Evolutionary conservation across 64 coral and sea anemone genomes (phyloP).

Genomic region (Pachyseris speciosa): DNA sequence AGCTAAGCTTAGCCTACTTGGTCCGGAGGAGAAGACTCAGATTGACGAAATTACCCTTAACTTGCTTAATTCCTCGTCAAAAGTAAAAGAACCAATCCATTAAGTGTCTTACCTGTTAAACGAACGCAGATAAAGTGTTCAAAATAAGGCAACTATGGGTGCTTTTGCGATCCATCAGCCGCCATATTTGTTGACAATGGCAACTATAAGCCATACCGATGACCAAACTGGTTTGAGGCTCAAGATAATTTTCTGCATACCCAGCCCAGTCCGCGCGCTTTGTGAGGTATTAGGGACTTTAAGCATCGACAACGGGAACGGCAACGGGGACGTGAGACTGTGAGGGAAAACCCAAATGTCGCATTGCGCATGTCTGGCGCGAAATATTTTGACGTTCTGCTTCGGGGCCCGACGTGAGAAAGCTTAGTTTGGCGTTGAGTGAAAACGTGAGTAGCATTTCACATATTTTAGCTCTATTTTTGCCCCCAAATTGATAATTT

Average conservation of each 20-base stretch:
- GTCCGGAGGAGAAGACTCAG: background rate
- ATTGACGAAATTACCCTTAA: background rate
- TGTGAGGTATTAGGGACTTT: too few species aligned
- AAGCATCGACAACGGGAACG: too few species aligned
- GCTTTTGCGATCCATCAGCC: background rate
- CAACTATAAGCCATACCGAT: constrained; percentile 4
- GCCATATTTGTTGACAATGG: constrained; percentile 48
- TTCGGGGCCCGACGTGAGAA: too few species aligned
- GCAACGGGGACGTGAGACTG: too few species aligned
- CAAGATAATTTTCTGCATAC: background rate
- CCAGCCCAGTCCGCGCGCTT: background rate
- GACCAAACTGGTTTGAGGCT: constrained; percentile 1
- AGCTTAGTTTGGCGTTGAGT: too few species aligned
- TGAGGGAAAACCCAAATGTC: too few species aligned
- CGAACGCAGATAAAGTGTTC: background rate
- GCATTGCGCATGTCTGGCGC: too few species aligned
- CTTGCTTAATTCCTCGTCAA: background rate
- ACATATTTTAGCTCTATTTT: too few species aligned
- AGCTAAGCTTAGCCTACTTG: too few species aligned
- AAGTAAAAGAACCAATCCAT: background rate
- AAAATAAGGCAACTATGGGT: background rate
- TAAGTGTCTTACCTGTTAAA: background rate
- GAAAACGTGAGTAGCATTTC: too few species aligned
- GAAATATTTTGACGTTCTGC: too few species aligned
- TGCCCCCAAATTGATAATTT: too few species aligned